phyloP scores from a whole-genome alignment of 2,888 invertebrate genomes.

The Drosophila pseudotakahashii region DNA sequence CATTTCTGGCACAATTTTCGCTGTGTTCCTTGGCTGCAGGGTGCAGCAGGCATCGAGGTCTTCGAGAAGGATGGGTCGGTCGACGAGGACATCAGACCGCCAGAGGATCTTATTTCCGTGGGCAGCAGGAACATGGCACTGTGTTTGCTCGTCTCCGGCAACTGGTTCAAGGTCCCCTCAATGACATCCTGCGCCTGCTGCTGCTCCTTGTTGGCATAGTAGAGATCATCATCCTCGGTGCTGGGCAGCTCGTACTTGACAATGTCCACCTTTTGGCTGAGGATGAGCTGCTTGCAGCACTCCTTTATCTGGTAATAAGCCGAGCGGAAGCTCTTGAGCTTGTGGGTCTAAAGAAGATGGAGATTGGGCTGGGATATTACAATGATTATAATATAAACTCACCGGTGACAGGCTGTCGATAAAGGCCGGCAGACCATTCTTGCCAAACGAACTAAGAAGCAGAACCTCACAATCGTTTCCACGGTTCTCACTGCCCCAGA shows the following conservation, averaged over 20 bases:
- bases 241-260: slow-evolving; percentile 64
- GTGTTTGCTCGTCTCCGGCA: neutral
- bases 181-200: neutral
- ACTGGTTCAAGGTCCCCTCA: neutral
- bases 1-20: slow-evolving; percentile 57
- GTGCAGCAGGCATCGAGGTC: neutral
- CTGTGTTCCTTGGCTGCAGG: neutral
- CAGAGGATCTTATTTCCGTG: slow-evolving; percentile 9
- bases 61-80: neutral
- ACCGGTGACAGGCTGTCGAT: slow-evolving; percentile 56
- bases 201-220: neutral
- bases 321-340: slow-evolving; percentile 58
- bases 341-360: slow-evolving; percentile 41
- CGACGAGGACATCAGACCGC: neutral
- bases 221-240: slow-evolving; percentile 54
- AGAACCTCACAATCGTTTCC: slow-evolving; percentile 19
- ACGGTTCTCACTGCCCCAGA: slow-evolving; percentile 51
- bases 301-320: slow-evolving; percentile 71
- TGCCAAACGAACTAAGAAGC: slow-evolving; percentile 38
- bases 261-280: slow-evolving; percentile 57
- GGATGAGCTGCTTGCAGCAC: slow-evolving; percentile 68
- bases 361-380: too few species aligned
- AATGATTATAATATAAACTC: slow-evolving; percentile 3
- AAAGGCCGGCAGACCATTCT: slow-evolving; percentile 14
- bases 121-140: neutral